Base-by-base conservation (phyloP, 2,888 invertebrate genomes). In the Steromphala cineraria region DNA sequence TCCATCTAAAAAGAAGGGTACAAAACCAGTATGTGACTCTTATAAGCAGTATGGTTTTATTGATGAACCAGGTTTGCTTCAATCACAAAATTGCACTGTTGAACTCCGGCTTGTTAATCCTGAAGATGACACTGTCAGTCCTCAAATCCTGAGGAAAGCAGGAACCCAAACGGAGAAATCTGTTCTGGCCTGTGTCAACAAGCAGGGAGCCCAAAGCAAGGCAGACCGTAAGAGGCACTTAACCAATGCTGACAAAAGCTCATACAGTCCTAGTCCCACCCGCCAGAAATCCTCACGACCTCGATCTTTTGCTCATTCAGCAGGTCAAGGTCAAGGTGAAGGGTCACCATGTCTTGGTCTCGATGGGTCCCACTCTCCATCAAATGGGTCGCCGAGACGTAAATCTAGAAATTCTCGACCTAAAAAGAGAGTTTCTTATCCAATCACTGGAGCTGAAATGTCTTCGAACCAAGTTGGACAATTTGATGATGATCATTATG, bases 41-140 rank as follows among this genome's bases (percentile, higher is more conserved):
- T 56, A 71, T 55, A 79, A 79, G 55, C 79, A 79, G 46, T 79
- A 79, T 40, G 79, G 79, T n/a, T 79, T 74, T 24, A 79, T 79
- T 56, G 79, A 79, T 56, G 78, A 78, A 19, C 67, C 67, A 17
- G 75, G 36, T 79, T 36, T 53, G 21, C 40, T 75, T 8, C 56
- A 46, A 21, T 36, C 79, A n/a, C 53, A 24, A 17, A 56, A 40
- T 75, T 55, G 74, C 19, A 17, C 55, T 15, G 56, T 53, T 40
- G 55, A 55, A 10, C 21, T 36, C 24, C 75, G 75, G 28, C 36
- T 40, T 15, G 62, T 62, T 2, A 67, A 78, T 24, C 17, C 53
- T 3, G 67, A 74, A 40, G 55, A 79, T 55, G 76, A 55, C 17
- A 31, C 31, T 8, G 52, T 46, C 17, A 24, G 40, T 21, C 21